Evolutionary conservation across 2,888 invertebrate genomes (phyloP).

Genomic region (Eudasyphora cyanicolor): DNA sequence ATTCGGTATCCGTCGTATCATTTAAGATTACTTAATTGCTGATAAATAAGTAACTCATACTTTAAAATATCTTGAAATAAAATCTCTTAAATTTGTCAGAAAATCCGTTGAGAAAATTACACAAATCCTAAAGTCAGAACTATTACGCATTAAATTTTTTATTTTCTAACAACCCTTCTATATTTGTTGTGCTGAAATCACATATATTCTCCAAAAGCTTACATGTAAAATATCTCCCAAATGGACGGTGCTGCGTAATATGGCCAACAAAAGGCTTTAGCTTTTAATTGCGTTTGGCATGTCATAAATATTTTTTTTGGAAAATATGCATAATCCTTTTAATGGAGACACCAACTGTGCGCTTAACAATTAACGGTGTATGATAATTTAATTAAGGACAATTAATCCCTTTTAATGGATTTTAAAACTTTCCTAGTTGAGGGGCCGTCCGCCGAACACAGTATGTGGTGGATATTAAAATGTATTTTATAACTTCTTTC

Average conservation of each 20-base stretch:
- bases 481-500: background rate
- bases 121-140: too few species aligned
- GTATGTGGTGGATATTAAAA: conserved; percentile 2
- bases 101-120: too few species aligned
- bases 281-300: background rate
- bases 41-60: too few species aligned
- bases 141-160: too few species aligned
- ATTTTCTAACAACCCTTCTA: too few species aligned
- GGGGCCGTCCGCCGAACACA: background rate
- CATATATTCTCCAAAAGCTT: too few species aligned
- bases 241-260: background rate
- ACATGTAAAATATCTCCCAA: background rate
- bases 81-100: too few species aligned
- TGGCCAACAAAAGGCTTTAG: background rate
- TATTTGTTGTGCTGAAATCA: too few species aligned
- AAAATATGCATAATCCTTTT: conserved; percentile 25
- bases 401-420: conserved; percentile 33
- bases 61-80: too few species aligned
- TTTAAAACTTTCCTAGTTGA: conserved; percentile 1
- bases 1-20: too few species aligned
- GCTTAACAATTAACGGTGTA: conserved; percentile 22
- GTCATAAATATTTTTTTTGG: conserved; percentile 30
- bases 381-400: conserved; percentile 40
- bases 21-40: too few species aligned
- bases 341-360: conserved; percentile 39